Evolutionary conservation across 2,113 vertebrate species (phyloP).

Genomic region (Forbesichthys agassizii): DNA sequence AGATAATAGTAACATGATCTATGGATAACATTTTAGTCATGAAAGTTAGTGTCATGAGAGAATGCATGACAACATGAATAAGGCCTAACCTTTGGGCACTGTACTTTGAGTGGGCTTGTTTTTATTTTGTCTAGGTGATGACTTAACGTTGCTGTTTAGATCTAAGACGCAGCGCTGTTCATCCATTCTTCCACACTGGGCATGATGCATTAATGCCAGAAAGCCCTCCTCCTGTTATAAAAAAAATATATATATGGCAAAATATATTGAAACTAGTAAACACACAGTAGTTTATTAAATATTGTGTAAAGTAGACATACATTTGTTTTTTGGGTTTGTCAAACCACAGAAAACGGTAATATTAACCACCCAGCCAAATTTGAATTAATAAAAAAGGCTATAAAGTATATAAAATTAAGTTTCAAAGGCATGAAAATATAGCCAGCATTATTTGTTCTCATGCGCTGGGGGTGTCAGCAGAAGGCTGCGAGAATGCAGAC

Average conservation of each 20-base stretch:
- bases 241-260: background rate
- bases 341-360: no score
- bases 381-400: no score
- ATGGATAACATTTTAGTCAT: background rate
- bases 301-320: no score
- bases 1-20: background rate
- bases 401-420: no score
- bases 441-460: no score
- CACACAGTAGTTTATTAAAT: no score
- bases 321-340: no score
- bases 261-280: background rate
- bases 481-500: no score
- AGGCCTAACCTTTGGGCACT: conserved; percentile 47
- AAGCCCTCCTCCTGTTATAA: conserved; percentile 70
- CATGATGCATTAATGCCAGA: conserved; percentile 76
- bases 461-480: no score
- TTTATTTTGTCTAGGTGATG: conserved; percentile 36
- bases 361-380: no score
- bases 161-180: conserved; percentile 79
- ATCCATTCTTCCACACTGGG: conserved; percentile 79
- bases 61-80: background rate
- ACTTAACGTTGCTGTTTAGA: conserved; percentile 28
- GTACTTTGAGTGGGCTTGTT: conserved; percentile 11
- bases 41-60: background rate
- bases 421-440: no score